Conservation (phyloP, 2,113 vertebrate species). For the Rhinolophus ferrumequinum region DNA sequence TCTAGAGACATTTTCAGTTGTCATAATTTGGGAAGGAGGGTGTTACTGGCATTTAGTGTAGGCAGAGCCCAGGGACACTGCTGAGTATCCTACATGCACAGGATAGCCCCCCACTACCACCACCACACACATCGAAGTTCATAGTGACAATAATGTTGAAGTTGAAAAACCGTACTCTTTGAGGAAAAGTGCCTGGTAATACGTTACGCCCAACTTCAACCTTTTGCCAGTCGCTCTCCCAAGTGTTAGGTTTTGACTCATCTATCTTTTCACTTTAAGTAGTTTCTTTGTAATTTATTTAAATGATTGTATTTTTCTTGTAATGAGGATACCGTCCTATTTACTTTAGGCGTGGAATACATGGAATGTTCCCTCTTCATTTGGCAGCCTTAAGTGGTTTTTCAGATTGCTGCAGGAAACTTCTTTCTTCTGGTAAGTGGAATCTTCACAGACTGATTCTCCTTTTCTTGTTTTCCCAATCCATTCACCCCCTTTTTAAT, state of each 20-base stretch:
- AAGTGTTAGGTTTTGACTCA: background rate
- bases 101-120: background rate
- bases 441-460: background rate
- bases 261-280: background rate
- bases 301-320: conserved; percentile 61
- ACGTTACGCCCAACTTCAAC: background rate
- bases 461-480: background rate
- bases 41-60: background rate
- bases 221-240: background rate
- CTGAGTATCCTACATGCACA: background rate
- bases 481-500: background rate
- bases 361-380: conserved; percentile 99
- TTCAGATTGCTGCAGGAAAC: conserved; percentile 98
- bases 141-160: background rate
- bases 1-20: background rate
- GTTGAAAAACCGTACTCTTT: background rate
- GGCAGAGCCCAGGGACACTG: background rate
- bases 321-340: conserved; percentile 79
- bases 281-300: background rate
- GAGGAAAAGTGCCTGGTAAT: background rate
- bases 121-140: background rate
- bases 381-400: conserved; percentile 98
- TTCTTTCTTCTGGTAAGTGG: conserved; percentile 94
- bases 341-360: conserved; percentile 93
- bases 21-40: background rate